phyloP scores from a whole-genome alignment of 1,140 invertebrate genomes.

The Platyura marginata region DNA sequence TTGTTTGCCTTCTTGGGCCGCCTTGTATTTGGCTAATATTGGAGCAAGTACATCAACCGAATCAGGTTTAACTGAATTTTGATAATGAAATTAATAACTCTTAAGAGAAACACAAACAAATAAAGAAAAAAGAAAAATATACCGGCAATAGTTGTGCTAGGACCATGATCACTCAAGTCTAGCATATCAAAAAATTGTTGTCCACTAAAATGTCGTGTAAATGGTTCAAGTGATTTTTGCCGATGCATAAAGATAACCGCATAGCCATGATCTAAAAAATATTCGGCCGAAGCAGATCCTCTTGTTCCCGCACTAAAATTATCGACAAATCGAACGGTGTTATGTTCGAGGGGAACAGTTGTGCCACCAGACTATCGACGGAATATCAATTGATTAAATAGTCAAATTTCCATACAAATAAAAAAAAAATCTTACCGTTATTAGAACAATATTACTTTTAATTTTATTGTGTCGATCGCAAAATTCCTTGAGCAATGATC shows the following conservation, averaged over 20 bases:
- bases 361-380: constrained; percentile 81
- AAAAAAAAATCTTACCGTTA: constrained; percentile 53
- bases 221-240: constrained; percentile 75
- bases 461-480: constrained; percentile 38
- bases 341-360: constrained; percentile 88
- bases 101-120: constrained; percentile 1
- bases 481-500: constrained; percentile 51
- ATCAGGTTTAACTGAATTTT: constrained; percentile 40
- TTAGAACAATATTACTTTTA: constrained; percentile 47
- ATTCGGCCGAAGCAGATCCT: constrained; percentile 87
- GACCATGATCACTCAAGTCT: constrained; percentile 37
- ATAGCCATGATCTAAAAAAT: constrained; percentile 72
- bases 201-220: constrained; percentile 63
- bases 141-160: constrained; percentile 32
- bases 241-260: constrained; percentile 64
- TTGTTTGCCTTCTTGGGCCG: constrained; percentile 38
- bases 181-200: constrained; percentile 67
- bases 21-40: constrained; percentile 51
- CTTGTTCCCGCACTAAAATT: constrained; percentile 95
- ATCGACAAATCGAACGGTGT: constrained; percentile 93
- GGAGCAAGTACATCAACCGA: constrained; percentile 45
- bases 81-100: not conserved
- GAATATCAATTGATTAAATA: not conserved
- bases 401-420: too few relatives aligned
- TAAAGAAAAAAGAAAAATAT: constrained; percentile 8